These are phyloP conservation scores for Rhaphigaster nebulosa DNA, from an alignment of 2,888 invertebrate species.

Conservation along the genomic window DNA sequence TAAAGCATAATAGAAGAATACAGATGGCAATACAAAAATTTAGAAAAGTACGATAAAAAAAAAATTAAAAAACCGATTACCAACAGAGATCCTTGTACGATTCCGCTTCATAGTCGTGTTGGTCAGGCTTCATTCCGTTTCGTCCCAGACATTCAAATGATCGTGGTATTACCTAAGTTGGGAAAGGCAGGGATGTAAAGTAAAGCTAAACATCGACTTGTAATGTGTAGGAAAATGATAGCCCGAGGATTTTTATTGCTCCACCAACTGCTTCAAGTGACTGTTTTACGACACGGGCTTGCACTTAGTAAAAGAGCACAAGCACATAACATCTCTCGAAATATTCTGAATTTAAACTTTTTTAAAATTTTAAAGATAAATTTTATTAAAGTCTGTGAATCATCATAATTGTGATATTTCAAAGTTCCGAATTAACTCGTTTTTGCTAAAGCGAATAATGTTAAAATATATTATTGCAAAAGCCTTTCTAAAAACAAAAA, in stretches of 20 bases:
- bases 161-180: background rate
- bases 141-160: background rate
- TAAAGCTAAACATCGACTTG: background rate
- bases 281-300: background rate
- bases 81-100: background rate
- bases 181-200: background rate
- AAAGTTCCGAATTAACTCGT: background rate
- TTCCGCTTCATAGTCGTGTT: background rate
- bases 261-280: background rate
- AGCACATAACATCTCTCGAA: background rate
- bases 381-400: background rate
- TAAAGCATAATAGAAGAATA: too few relatives aligned
- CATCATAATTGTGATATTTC: background rate
- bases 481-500: too few relatives aligned
- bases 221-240: background rate
- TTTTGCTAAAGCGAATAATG: background rate
- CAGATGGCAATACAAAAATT: too few relatives aligned
- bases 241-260: background rate
- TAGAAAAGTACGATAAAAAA: too few relatives aligned
- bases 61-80: too few relatives aligned
- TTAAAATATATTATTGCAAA: too few relatives aligned
- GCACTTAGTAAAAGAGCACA: background rate
- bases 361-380: background rate
- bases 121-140: background rate
- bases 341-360: background rate